Conservation (phyloP, 1,140 invertebrate genomes). For the Augochlora pura region DNA sequence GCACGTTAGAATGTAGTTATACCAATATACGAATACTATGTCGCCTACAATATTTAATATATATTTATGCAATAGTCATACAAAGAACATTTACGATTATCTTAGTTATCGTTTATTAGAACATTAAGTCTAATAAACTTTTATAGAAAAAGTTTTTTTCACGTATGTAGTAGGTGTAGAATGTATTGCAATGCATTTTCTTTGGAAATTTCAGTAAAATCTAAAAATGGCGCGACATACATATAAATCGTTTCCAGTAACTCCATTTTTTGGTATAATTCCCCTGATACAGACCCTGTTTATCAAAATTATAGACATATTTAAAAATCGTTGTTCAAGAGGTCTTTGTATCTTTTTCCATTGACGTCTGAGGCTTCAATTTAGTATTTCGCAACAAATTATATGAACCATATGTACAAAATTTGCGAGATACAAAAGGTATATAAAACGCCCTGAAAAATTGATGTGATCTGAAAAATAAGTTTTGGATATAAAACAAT, state of each 20-base stretch:
- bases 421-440: conserved; percentile 88
- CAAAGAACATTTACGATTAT: neutral
- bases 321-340: conserved; percentile 47
- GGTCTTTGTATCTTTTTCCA: conserved; percentile 59
- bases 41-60: neutral
- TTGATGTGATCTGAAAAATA: conserved; percentile 84
- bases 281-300: conserved; percentile 43
- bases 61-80: neutral
- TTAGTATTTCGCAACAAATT: conserved; percentile 88
- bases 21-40: neutral
- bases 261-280: conserved; percentile 5
- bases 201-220: conserved; percentile 11
- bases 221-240: conserved; percentile 17
- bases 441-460: conserved; percentile 94
- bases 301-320: conserved; percentile 29
- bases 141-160: neutral
- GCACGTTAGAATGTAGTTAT: neutral
- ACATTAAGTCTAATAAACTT: neutral
- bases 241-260: neutral
- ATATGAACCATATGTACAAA: conserved; percentile 88
- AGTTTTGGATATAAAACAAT: conserved; percentile 33
- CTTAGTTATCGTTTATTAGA: neutral
- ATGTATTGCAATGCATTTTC: neutral
- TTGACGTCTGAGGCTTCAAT: conserved; percentile 65
- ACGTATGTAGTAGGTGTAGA: neutral